These are phyloP conservation scores for Ligdia adustata DNA, from an alignment of 2,888 invertebrate genomes.

Conservation along the genomic window DNA sequence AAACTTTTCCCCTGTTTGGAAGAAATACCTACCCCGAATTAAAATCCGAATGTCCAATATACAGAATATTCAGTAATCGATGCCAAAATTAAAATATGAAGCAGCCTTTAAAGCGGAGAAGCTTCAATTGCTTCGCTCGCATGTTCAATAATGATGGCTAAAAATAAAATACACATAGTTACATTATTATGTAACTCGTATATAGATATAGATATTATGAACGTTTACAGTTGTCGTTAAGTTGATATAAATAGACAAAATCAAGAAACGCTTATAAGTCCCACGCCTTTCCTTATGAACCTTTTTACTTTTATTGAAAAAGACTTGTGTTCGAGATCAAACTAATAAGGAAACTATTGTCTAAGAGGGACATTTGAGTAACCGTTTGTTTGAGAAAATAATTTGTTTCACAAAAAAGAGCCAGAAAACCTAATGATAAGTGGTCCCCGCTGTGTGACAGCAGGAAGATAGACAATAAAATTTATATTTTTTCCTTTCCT, in stretches of 20 bases:
- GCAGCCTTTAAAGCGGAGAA: no score
- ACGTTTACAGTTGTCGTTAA: no score
- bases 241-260: background rate
- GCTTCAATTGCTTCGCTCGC: no score
- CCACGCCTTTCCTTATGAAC: background rate
- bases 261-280: constrained; percentile 3
- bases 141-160: no score
- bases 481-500: constrained; percentile 18
- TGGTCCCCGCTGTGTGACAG: constrained; percentile 23
- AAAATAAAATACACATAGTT: no score
- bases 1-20: no score
- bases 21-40: no score
- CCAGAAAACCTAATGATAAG: constrained; percentile 21
- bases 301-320: constrained; percentile 7
- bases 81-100: no score
- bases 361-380: constrained; percentile 8
- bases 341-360: constrained; percentile 11
- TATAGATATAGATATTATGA: no score
- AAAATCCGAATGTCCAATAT: no score
- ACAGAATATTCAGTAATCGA: no score
- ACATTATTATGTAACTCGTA: no score
- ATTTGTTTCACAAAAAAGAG: constrained; percentile 21
- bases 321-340: constrained; percentile 10
- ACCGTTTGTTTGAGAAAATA: constrained; percentile 16
- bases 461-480: constrained; percentile 25